Evolutionary conservation across 2,113 vertebrate species (phyloP), one percentile per base, ranked within the genome.

Genomic region (Plotosus lineatus): DNA sequence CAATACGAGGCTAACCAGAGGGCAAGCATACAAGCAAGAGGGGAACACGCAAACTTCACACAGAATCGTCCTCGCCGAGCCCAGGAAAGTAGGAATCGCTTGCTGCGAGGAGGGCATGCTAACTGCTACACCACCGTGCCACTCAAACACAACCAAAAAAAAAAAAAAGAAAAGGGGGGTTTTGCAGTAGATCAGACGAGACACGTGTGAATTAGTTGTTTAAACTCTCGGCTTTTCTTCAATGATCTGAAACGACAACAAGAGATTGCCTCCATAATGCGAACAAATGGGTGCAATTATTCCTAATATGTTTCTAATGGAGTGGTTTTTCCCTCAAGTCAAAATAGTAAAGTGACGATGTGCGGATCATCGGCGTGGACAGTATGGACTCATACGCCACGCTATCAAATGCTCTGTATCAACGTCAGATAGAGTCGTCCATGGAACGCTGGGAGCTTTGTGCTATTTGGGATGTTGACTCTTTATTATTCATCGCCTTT

Each of bases 231-330:
- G 74, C 46, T 63, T 58, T 75, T 61, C 71, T 42, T 75, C 79
- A 42, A 15, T 42, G 71, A 51, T 81, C 72, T 63, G 61, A 75
- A 81, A 63, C 56, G 58, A 72, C 46, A 55, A 44, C 21, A 26
- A 65, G 44, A 68, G 55, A 76, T 56, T 46, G 72, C 17, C 36
- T 31, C 26, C 1, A 7, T 58, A 68, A 75, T 73, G 48, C 51
- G 65, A 75, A 75, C 79, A 75, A 81, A 81, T 65, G 56, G 46
- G 56, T 21, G 44, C 33, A 81, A 81, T 81, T 81, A 75, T 81
- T 51, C 36, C 71, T 75, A 50, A 75, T 55, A 42, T 5, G 60
- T 76, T 81, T 68, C 38, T 51, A 56, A 75, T 56, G 60, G 60
- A 56, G 48, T 26, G 23, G 1, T 81, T 81, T 76, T 19, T 48